Evolutionary conservation across 2,113 vertebrate species (phyloP).

Genomic region (Percopsis transmontana): DNA sequence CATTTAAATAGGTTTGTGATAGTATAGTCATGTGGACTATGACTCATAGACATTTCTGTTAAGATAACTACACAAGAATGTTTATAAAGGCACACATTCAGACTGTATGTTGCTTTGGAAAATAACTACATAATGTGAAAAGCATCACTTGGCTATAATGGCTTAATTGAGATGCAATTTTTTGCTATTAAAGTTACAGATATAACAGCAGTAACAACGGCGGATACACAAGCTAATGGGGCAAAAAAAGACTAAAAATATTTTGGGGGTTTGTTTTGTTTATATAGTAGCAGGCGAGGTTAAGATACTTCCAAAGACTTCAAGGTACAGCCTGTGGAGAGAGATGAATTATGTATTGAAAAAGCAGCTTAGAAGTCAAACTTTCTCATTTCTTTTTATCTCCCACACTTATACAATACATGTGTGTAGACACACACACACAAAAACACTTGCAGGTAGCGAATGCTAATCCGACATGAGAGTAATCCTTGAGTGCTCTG

Average conservation of each 20-base stretch:
- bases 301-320: conserved; percentile 50
- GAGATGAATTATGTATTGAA: conserved; percentile 60
- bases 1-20: no score
- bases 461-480: conserved; percentile 66
- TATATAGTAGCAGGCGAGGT: conserved; percentile 21
- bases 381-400: conserved; percentile 57
- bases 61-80: no score
- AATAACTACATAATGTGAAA: no score
- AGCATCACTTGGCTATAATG: no score
- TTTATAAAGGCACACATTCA: no score
- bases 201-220: conserved; percentile 5
- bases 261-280: conserved; percentile 50
- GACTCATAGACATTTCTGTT: no score
- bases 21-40: no score
- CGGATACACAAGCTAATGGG: neutral
- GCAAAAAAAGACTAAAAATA: neutral
- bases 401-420: conserved; percentile 19
- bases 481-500: conserved; percentile 72
- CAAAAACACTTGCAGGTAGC: conserved; percentile 29
- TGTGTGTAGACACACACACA: conserved; percentile 12
- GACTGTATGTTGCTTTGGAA: no score
- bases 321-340: conserved; percentile 34
- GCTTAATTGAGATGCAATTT: neutral
- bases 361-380: conserved; percentile 62
- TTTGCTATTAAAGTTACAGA: neutral